phyloP scores from a whole-genome alignment of 2,113 vertebrate genomes.

The Tragulus kanchil region DNA sequence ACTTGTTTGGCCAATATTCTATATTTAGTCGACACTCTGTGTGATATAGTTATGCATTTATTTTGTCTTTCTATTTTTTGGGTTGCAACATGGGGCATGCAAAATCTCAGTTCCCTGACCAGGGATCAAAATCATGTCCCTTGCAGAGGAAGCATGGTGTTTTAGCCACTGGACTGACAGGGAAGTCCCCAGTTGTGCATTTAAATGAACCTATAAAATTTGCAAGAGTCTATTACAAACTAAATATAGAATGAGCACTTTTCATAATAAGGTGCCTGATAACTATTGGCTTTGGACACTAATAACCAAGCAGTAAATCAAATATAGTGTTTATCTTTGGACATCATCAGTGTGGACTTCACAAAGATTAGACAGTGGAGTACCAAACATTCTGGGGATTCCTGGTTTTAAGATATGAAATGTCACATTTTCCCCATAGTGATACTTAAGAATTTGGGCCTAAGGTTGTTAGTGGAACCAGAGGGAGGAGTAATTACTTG shows the following conservation, averaged over 20 bases:
- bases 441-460: not conserved
- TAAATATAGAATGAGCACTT: not conserved
- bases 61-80: not conserved
- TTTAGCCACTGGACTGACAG: too few relatives aligned
- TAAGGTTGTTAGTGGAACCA: not conserved
- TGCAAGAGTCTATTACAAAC: not conserved
- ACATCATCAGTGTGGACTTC: not conserved
- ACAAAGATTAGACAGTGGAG: not conserved
- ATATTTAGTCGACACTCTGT: not conserved
- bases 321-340: not conserved
- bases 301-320: not conserved
- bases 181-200: too few relatives aligned
- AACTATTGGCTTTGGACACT: not conserved
- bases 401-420: not conserved
- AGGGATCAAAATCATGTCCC: too few relatives aligned
- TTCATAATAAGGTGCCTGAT: not conserved
- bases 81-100: too few relatives aligned
- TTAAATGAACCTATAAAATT: not conserved
- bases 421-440: not conserved
- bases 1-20: not conserved
- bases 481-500: not conserved
- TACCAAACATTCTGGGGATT: not conserved
- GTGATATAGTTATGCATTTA: not conserved
- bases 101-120: not conserved
- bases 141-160: too few relatives aligned